Evolutionary conservation across 2,797 vertebrate genomes (phyloP), one percentile per base, ranked within the genome.

Genomic region (Clamator glandarius): DNA sequence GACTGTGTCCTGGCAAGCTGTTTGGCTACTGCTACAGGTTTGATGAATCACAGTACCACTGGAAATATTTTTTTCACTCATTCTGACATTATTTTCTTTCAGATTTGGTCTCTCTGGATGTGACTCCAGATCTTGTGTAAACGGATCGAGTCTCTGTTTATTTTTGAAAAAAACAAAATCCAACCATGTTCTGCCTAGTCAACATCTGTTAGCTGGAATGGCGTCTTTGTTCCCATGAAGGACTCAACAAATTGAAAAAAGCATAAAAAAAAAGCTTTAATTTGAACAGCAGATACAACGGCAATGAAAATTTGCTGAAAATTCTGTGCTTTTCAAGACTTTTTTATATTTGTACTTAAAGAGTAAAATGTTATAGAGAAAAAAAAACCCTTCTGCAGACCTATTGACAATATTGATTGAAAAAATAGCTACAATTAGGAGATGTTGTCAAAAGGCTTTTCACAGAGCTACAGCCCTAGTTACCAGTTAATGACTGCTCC

Each of bases 81-180:
- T 80, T 91, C 62, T 94, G 62, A 82, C 66, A 64, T 78, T 80
- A 62, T 94, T 95, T 94, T 64, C 50, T 75, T 70, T 85, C 50
- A 84, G 57, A 61, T 61, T 80, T 35, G 0, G 6, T 68, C 90
- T 84, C 50, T 89, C 57, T 1, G 5, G 68, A 90, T 95, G 58
- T 83, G 61, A 41, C 69, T 89, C 82, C 44, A 87, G 64, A 74
- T 88, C 54, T 80, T 68, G 52, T 86, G 63, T 92, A 90, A 89
- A 74, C 50, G 78, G 33, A 77, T 50, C 10, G 72, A 78, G 39
- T 31, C 39, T 83, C 89, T 80, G 63, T 76, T 96, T 92, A 72
- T 74, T 84, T 88, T 74, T 84, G 58, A 81, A 84, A 77, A 46
- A 89, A 96, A 87, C 61, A 76, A 66, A 84, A 69, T 35, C 17